Percentiles rank a stretch among this genome's conserved stretches.
Conservation (phyloP, 2,113 vertebrate genomes). For the Ageneiosus marmoratus region DNA sequence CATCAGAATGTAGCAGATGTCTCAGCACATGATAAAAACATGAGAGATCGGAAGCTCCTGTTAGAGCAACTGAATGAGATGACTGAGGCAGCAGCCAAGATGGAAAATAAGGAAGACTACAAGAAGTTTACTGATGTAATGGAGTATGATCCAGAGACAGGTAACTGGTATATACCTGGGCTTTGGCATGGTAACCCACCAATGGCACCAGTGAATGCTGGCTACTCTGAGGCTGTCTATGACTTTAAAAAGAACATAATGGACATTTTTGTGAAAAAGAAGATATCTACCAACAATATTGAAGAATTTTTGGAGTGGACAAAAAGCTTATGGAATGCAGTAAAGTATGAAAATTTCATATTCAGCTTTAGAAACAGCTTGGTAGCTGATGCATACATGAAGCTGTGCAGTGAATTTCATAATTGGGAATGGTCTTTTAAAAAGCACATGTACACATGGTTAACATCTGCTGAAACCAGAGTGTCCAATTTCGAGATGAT, state of each 20-base stretch:
- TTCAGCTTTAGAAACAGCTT: slow-evolving; percentile 73
- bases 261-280: slow-evolving; percentile 32
- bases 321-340: slow-evolving; percentile 65
- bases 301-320: slow-evolving; percentile 63
- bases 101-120: slow-evolving; percentile 68
- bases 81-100: slow-evolving; percentile 66
- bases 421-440: slow-evolving; percentile 67
- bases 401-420: slow-evolving; percentile 61
- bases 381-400: slow-evolving; percentile 67
- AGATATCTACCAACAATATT: slow-evolving; percentile 42
- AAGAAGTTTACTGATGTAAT: slow-evolving; percentile 69
- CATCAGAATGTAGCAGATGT: slow-evolving; percentile 76
- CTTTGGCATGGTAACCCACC: slow-evolving; percentile 73
- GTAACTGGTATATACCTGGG: slow-evolving; percentile 68
- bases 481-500: slow-evolving; percentile 60
- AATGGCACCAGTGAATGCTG: slow-evolving; percentile 69
- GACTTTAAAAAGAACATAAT: slow-evolving; percentile 66
- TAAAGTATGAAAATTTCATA: slow-evolving; percentile 73
- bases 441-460: slow-evolving; percentile 61
- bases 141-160: slow-evolving; percentile 63
- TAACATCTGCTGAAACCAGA: slow-evolving; percentile 55
- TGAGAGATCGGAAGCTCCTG: slow-evolving; percentile 66
- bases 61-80: slow-evolving; percentile 69
- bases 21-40: slow-evolving; percentile 69
- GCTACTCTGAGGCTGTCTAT: slow-evolving; percentile 65